Percentiles rank a stretch among this genome's conserved stretches.
Conservation (phyloP, 2,888 invertebrate genomes). For the Phyllotreta striolata region DNA sequence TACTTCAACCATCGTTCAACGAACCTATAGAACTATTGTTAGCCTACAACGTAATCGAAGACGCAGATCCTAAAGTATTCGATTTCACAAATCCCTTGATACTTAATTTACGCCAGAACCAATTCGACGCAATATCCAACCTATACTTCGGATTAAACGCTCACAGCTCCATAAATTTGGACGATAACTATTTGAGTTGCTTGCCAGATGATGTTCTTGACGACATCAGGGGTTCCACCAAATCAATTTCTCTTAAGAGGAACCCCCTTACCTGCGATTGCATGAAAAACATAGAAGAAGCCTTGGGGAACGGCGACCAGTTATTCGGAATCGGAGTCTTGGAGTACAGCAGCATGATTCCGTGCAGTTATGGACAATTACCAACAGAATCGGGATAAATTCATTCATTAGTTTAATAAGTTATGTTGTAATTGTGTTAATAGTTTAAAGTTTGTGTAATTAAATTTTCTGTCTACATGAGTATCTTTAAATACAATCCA, state of each 20-base stretch:
- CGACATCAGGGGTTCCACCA: slow-evolving; percentile 35
- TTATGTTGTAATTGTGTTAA: too few relatives aligned
- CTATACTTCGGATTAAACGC: slow-evolving; percentile 39
- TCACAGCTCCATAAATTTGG: slow-evolving; percentile 45
- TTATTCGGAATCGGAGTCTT: not conserved
- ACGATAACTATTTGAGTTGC: slow-evolving; percentile 44
- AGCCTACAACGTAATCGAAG: slow-evolving; percentile 41
- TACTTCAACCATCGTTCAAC: slow-evolving; percentile 22
- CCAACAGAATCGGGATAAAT: not conserved
- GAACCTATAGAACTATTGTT: slow-evolving; percentile 41
- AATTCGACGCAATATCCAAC: slow-evolving; percentile 37
- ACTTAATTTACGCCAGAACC: slow-evolving; percentile 47
- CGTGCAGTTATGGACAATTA: slow-evolving; percentile 1
- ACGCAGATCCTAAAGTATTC: slow-evolving; percentile 42
- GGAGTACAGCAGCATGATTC: slow-evolving; percentile 1
- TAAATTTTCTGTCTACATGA: too few relatives aligned
- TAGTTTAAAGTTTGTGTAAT: too few relatives aligned
- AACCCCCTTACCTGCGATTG: slow-evolving; percentile 51
- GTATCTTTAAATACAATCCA: too few relatives aligned
- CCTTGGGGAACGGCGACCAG: slow-evolving; percentile 2
- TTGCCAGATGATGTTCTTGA: slow-evolving; percentile 47
- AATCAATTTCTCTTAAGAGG: slow-evolving; percentile 40
- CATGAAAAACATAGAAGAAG: slow-evolving; percentile 40
- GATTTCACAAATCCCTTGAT: slow-evolving; percentile 39
- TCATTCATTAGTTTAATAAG: not conserved